Conservation (phyloP, 2,888 invertebrate species). For the Trichogramma evanescens region DNA sequence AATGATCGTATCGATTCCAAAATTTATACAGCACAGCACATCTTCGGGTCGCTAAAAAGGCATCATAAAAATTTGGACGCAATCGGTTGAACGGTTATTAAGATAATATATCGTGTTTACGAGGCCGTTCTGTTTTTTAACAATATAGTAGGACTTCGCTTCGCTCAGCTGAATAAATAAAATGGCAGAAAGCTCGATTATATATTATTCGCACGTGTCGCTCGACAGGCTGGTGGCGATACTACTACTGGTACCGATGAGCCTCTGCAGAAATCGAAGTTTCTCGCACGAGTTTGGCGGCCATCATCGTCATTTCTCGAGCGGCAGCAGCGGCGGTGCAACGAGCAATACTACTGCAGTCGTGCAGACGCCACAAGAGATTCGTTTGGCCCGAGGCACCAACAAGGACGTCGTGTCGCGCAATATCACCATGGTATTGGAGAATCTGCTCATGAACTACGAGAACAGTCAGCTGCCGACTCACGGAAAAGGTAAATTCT, state of each 20-base stretch:
- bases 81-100: too few species aligned
- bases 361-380: constrained; percentile 23
- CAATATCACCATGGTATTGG: constrained; percentile 78
- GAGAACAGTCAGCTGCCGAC: constrained; percentile 84
- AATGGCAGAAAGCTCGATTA: too few species aligned
- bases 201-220: not conserved
- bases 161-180: too few species aligned
- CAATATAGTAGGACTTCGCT: too few species aligned
- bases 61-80: too few species aligned
- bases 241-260: constrained; percentile 25
- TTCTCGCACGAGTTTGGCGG: too few species aligned
- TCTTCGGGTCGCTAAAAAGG: too few species aligned
- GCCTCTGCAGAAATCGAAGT: constrained; percentile 28
- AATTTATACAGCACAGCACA: too few species aligned
- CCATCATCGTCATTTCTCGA: too few species aligned
- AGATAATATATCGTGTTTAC: too few species aligned
- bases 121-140: too few species aligned
- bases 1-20: too few species aligned
- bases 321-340: constrained; percentile 6
- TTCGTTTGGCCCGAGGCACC: constrained; percentile 48
- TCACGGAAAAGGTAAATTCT: constrained; percentile 69
- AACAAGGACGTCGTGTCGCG: constrained; percentile 69
- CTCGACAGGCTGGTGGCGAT: constrained; percentile 25
- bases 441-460: constrained; percentile 81
- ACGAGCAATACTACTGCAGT: constrained; percentile 19